Evolutionary conservation across 2,797 vertebrate species (phyloP), one percentile per base, ranked within the genome.

Genomic region (Sphenopsis melanotis): DNA sequence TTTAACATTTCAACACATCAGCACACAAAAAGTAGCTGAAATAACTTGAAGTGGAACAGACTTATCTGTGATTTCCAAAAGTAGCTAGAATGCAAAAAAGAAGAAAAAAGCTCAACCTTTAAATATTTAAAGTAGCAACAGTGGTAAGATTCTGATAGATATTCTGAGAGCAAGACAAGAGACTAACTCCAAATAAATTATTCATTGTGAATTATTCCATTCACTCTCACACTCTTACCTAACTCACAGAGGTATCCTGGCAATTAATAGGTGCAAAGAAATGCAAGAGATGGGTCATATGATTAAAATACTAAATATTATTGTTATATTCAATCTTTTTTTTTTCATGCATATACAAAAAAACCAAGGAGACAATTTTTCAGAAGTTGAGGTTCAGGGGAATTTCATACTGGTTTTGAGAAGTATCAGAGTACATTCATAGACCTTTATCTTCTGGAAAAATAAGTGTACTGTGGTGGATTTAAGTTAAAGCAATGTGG

Each of bases 201-300:
- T 83, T 95, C 53, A 32, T 65, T 78, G 53, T 66, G 57, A 95
- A 90, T 94, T 91, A 88, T 84, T 86, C 69, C 56, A 19, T 57
- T 90, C 60, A 46, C 36, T 85, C 53, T 41, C 59, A 75, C 34
- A 23, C 9, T 86, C 52, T 66, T 95, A 87, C 52, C 64, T 47
- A 69, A 34, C 64, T 74, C 57, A 61, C 46, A 55, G 56, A 78
- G 24, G n/a, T 69, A 63, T 88, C 29, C 16, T 49, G 56, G 64
- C 50, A 87, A 92, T 90, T 94, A 86, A 68, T 74, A 55, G 0
- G 1, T 64, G 50, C 32, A 76, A 85, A 78, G 34, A 42, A 70
- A 87, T 71, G 49, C 44, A 88, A 88, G 42, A 88, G 16, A 80
- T 60, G 8, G 19, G 34, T 59, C 0, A 2, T 70, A 47, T 32